A percentile compares a stretch with the other conserved stretches of the same genome.
phyloP scores from a whole-genome alignment of 2,888 invertebrate species.

The Leucoma salicis region DNA sequence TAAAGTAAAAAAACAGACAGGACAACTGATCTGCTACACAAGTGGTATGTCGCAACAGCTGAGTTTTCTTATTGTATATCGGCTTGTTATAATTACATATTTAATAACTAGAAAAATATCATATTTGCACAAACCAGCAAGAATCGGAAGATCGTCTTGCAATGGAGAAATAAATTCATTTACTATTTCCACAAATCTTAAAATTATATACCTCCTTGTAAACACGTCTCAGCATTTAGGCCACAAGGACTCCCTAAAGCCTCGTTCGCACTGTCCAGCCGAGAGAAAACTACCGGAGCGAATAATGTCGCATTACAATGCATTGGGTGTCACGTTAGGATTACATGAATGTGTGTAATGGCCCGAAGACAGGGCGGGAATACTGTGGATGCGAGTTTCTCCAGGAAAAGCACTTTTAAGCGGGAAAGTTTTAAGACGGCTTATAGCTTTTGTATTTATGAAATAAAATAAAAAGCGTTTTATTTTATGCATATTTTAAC shows the following conservation, averaged over 20 bases:
- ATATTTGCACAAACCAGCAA: too few relatives aligned
- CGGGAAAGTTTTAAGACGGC: not conserved
- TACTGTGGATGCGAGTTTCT: conserved; percentile 36
- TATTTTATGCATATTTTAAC: too few relatives aligned
- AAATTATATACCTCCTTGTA: conserved; percentile 1
- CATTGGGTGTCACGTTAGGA: conserved; percentile 66
- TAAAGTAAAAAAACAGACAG: too few relatives aligned
- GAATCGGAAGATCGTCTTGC: too few relatives aligned
- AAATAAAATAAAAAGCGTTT: too few relatives aligned
- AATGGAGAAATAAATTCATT: too few relatives aligned
- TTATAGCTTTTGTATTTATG: not conserved
- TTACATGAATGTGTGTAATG: conserved; percentile 67
- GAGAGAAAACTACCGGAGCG: conserved; percentile 52
- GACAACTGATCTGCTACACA: too few relatives aligned
- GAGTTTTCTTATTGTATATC: too few relatives aligned
- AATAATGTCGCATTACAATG: conserved; percentile 69
- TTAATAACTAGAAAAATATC: too few relatives aligned
- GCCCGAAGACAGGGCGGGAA: conserved; percentile 41
- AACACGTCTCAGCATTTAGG: conserved; percentile 17
- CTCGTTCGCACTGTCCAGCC: conserved; percentile 38
- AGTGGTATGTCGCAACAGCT: too few relatives aligned
- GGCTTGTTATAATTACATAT: too few relatives aligned
- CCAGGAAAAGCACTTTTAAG: not conserved
- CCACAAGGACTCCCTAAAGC: conserved; percentile 35
- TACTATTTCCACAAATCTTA: not conserved